Percentiles rank a stretch among this genome's conserved stretches.
phyloP scores from a whole-genome alignment of 2,113 vertebrate genomes.

The Mohoua ochrocephala region DNA sequence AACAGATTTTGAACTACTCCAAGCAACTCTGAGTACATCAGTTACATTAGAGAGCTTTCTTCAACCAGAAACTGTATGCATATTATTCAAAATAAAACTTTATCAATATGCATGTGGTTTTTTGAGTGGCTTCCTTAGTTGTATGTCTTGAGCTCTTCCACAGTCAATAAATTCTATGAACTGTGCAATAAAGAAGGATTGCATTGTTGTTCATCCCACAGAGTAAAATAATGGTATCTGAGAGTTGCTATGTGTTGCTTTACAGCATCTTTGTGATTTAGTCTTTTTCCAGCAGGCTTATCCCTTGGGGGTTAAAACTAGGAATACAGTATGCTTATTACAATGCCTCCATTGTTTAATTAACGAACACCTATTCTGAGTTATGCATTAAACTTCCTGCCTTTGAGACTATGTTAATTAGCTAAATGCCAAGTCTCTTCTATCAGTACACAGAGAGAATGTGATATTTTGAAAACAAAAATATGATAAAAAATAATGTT shows the following conservation, averaged over 20 bases:
- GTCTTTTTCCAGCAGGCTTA: neutral
- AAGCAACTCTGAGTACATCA: neutral
- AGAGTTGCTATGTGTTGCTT: neutral
- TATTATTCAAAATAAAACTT: neutral
- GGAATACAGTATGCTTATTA: neutral
- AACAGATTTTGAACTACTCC: neutral
- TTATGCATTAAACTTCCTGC: constrained; percentile 1
- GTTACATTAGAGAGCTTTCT: neutral
- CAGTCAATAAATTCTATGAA: neutral
- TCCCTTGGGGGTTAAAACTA: neutral
- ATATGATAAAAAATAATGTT: neutral
- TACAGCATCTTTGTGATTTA: constrained; percentile 1
- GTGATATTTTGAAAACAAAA: neutral
- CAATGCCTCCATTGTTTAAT: neutral
- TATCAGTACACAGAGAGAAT: neutral
- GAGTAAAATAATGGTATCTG: neutral
- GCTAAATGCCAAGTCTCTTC: neutral
- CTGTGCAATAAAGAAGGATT: neutral
- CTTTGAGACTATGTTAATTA: constrained; percentile 41
- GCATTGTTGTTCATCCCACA: neutral
- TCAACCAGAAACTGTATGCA: neutral
- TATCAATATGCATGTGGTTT: neutral
- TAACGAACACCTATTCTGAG: constrained; percentile 30
- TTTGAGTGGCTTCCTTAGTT: neutral
- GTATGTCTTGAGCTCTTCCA: neutral